phyloP scores from a whole-genome alignment of 2,797 vertebrate species.

The Cossypha caffra region DNA sequence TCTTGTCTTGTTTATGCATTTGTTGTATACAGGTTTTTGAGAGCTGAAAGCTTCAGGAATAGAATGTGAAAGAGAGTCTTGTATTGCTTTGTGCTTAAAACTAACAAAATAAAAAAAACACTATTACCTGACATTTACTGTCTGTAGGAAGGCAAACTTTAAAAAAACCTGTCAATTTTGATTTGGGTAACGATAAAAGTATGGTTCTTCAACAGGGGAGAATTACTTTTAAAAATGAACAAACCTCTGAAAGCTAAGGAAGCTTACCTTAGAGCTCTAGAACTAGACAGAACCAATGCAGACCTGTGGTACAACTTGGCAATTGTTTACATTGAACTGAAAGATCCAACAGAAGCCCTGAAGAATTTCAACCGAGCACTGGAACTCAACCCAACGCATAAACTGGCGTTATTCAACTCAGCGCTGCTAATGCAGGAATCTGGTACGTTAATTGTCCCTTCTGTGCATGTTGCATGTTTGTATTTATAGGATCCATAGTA shows the following conservation, averaged over 20 bases:
- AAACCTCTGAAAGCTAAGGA: slow-evolving; percentile 94
- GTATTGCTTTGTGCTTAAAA: background rate
- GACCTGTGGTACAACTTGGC: slow-evolving; percentile 99
- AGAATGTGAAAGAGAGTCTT: background rate
- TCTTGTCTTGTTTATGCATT: background rate
- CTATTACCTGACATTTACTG: background rate
- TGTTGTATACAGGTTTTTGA: background rate
- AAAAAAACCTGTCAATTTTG: background rate
- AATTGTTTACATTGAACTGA: slow-evolving; percentile 98
- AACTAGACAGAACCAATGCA: slow-evolving; percentile 91
- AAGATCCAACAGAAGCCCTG: slow-evolving; percentile 92
- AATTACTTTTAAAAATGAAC: slow-evolving; percentile 97
- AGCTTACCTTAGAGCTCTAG: slow-evolving; percentile 91
- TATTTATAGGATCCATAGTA: background rate
- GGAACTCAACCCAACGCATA: slow-evolving; percentile 90
- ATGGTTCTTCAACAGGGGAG: slow-evolving; percentile 83
- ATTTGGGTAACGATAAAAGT: background rate
- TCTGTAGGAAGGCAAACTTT: background rate
- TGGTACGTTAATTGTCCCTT: slow-evolving; percentile 78
- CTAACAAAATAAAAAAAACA: accelerated
- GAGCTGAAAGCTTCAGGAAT: background rate
- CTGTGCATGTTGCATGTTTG: background rate
- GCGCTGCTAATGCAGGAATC: slow-evolving; percentile 98
- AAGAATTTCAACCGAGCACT: slow-evolving; percentile 94
- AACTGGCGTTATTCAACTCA: slow-evolving; percentile 95